phyloP scores from a whole-genome alignment of 1,140 invertebrate genomes.

The Artemia franciscana region DNA sequence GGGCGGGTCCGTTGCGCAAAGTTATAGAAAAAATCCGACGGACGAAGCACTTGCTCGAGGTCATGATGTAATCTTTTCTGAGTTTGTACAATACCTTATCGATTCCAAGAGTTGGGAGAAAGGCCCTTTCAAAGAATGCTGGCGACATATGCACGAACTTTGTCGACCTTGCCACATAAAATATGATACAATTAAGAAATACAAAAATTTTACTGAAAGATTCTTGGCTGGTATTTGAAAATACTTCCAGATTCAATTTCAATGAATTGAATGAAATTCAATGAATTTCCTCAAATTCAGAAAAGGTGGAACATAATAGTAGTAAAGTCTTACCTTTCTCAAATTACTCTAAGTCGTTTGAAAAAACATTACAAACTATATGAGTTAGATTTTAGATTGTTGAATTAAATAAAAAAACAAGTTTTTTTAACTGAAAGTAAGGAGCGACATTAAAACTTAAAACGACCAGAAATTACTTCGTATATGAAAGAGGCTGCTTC shows the following conservation, averaged over 20 bases:
- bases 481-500: too few species aligned
- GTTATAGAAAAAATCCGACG: constrained; percentile 41
- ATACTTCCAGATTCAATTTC: constrained; percentile 35
- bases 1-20: constrained; percentile 53
- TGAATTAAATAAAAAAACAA: too few species aligned
- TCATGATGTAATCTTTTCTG: constrained; percentile 60
- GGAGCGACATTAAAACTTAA: too few species aligned
- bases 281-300: too few species aligned
- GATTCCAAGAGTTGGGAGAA: constrained; percentile 28
- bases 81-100: constrained; percentile 60
- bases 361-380: constrained; percentile 45
- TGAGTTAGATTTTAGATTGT: constrained; percentile 49
- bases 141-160: constrained; percentile 51
- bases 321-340: constrained; percentile 41
- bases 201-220: too few species aligned
- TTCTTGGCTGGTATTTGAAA: constrained; percentile 34
- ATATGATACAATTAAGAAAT: too few species aligned
- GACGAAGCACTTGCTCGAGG: constrained; percentile 42
- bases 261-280: constrained; percentile 33
- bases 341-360: constrained; percentile 39
- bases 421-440: too few species aligned
- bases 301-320: constrained; percentile 38
- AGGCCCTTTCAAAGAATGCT: constrained; percentile 52
- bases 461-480: too few species aligned
- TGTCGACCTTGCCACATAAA: constrained; percentile 66